phyloP scores from a whole-genome alignment of 2,113 vertebrate genomes.

The Fregetta grallaria region DNA sequence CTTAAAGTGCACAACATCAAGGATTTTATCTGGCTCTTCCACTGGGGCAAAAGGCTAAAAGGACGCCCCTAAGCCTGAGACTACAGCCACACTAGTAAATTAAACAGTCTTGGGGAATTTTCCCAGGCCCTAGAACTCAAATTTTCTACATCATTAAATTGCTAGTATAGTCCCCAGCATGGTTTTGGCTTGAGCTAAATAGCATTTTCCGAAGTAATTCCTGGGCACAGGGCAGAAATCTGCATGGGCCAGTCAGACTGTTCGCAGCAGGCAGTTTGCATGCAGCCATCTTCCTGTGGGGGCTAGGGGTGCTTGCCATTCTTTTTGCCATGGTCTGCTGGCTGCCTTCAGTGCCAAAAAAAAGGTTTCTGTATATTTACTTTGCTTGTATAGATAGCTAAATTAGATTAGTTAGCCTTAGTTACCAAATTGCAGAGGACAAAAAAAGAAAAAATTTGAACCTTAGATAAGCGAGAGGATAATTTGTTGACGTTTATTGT shows the following conservation, averaged over 20 bases:
- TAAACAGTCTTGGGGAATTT: not conserved
- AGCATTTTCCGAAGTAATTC: not conserved
- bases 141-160: conserved; percentile 44
- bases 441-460: not conserved
- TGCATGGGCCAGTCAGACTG: not conserved
- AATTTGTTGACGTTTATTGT: not conserved
- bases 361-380: not conserved
- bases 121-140: not conserved
- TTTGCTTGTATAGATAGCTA: not conserved
- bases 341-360: not conserved
- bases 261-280: not conserved
- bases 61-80: not conserved
- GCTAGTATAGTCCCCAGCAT: not conserved
- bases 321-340: not conserved
- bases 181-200: conserved; percentile 13
- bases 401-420: not conserved
- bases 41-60: not conserved
- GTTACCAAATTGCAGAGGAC: not conserved
- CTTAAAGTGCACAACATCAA: not conserved
- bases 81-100: not conserved
- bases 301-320: not conserved
- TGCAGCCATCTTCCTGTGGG: not conserved
- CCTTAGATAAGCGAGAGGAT: not conserved
- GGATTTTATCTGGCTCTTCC: not conserved
- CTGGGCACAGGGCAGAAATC: not conserved